Conservation (phyloP, 2,888 invertebrate genomes). For the Zhengitettix transpicula region DNA sequence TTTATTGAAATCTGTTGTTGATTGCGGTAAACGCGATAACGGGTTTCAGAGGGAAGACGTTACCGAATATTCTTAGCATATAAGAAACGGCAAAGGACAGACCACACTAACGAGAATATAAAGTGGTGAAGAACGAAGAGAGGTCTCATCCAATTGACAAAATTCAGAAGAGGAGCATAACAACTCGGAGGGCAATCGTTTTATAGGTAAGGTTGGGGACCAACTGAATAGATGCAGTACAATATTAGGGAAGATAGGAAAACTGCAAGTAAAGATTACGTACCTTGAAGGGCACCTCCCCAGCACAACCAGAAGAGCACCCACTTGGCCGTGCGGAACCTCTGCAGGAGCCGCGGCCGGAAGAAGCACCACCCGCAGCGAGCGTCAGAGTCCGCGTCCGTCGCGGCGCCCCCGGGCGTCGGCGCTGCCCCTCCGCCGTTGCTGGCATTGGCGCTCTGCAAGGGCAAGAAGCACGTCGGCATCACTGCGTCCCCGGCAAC, state of each 20-base stretch:
- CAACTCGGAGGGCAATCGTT: neutral
- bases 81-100: no score
- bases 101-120: no score
- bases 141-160: no score
- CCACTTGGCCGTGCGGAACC: conserved; percentile 58
- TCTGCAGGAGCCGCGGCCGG: conserved; percentile 45
- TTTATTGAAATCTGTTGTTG: no score
- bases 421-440: neutral
- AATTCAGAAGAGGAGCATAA: no score
- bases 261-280: conserved; percentile 14
- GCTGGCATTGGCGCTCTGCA: conserved; percentile 2
- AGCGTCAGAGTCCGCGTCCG: conserved; percentile 11
- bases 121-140: no score
- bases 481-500: neutral
- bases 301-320: conserved; percentile 66
- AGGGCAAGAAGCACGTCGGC: conserved; percentile 7
- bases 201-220: neutral
- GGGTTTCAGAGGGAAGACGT: no score
- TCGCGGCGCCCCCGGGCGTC: neutral
- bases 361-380: conserved; percentile 51
- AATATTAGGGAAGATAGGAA: neutral
- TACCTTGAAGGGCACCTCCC: conserved; percentile 65
- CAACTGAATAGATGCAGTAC: neutral
- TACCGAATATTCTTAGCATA: no score
- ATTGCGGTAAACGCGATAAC: no score